phyloP scores from a whole-genome alignment of 2,888 invertebrate species.

The Epistrophella euchroma region DNA sequence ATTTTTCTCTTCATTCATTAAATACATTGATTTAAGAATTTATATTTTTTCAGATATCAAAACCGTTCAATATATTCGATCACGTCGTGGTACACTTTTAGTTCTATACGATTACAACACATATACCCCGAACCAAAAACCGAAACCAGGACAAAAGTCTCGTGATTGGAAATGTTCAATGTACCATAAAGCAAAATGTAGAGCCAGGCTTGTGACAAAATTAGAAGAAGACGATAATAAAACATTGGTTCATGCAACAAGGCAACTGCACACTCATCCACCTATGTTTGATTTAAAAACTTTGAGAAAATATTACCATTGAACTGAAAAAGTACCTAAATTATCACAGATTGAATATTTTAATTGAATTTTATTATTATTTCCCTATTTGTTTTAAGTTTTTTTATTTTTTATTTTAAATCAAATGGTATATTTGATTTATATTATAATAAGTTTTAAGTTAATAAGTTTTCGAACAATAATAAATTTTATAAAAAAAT shows the following conservation, averaged over 20 bases:
- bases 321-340: constrained; percentile 37
- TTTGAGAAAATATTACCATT: constrained; percentile 31
- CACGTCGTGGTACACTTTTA: constrained; percentile 80
- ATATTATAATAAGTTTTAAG: background rate
- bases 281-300: constrained; percentile 78
- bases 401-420: background rate
- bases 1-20: background rate
- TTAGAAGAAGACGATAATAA: constrained; percentile 77
- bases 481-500: background rate
- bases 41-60: constrained; percentile 64
- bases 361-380: background rate
- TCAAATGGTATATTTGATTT: no score
- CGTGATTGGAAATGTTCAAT: constrained; percentile 83
- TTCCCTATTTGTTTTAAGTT: background rate
- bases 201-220: constrained; percentile 81
- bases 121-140: constrained; percentile 83
- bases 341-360: background rate
- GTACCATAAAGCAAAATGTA: constrained; percentile 83
- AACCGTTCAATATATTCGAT: constrained; percentile 77
- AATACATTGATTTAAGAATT: constrained; percentile 24
- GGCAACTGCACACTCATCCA: constrained; percentile 79
- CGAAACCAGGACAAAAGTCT: constrained; percentile 80
- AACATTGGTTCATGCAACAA: constrained; percentile 79
- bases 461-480: background rate
- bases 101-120: constrained; percentile 81